Base-by-base conservation (phyloP, 2,797 vertebrate genomes). In the Falco concolor region DNA sequence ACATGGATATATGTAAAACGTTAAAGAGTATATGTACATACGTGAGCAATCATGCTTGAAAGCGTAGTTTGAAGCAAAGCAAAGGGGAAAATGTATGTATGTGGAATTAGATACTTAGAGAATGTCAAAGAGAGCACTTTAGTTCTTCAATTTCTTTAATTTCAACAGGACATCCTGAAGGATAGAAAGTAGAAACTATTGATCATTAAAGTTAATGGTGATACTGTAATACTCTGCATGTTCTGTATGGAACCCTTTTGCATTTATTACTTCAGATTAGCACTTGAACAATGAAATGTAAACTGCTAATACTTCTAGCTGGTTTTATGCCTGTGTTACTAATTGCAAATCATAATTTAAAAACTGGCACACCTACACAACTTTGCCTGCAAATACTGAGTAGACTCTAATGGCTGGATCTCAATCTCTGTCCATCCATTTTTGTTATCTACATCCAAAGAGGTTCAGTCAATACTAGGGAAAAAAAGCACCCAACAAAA, bases 201-300 rank as follows among this genome's bases (percentile, higher is more conserved):
- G 68, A 64, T 57, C 8, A 59, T 59, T 54, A 78, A 96, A 93
- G 36, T 50, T 69, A 45, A 94, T 38, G 21, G 22, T 85, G 50
- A 83, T 47, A 83, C 38, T 32, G 50, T 64, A 67, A 87, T 76
- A 50, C 7, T 40, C 50, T 27, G 5, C 70, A 47, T 63, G n/a
- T 60, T 92, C 45, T 72, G 40, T 27, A 40, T 8, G 49, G 61
- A 95, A 13, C 7, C 44, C 32, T 87, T 96, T 84, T 72, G 40
- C 45, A 87, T 93, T 95, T 88, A 60, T 75, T 73, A 56, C 63
- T 92, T 73, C 40, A 89, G 38, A 49, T 61, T 73, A 93, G 28
- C 23, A 87, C 30, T 61, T 76, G 25, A 89, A 92, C 10, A 5
- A 40, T 77, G 38, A 89, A 70, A 81, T 72, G 9, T 44, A 94